Evolutionary conservation across 1,140 invertebrate species (phyloP).

Genomic region (Drosophila equinoxialis): DNA sequence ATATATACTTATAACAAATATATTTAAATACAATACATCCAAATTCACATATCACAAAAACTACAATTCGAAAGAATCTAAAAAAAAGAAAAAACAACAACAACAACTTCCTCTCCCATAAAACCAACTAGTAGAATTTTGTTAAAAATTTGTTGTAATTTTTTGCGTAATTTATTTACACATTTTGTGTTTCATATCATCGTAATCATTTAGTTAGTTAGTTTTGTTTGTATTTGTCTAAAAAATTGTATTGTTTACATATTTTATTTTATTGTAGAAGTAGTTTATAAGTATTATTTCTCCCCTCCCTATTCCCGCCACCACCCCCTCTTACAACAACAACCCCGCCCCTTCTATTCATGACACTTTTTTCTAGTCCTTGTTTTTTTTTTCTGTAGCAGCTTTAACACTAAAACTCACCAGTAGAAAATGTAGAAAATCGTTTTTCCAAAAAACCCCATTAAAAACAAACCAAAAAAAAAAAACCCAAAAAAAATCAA

Average conservation of each 20-base stretch:
- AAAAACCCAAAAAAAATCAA: constrained; percentile 13
- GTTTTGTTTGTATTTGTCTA: constrained; percentile 11
- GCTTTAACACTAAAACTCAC: constrained; percentile 76
- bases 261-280: constrained; percentile 36
- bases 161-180: background rate
- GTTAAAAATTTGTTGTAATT: background rate
- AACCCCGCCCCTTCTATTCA: background rate
- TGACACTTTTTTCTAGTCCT: constrained; percentile 22
- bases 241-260: background rate
- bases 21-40: constrained; percentile 28
- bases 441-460: constrained; percentile 72
- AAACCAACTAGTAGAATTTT: constrained; percentile 8
- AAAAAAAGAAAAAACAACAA: background rate
- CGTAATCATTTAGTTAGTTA: constrained; percentile 19
- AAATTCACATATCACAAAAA: constrained; percentile 7
- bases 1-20: background rate
- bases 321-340: background rate
- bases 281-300: constrained; percentile 31
- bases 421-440: constrained; percentile 73
- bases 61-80: background rate
- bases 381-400: constrained; percentile 53
- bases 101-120: constrained; percentile 2
- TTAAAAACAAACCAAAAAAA: constrained; percentile 44
- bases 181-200: background rate
- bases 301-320: background rate